Evolutionary conservation across 2,113 vertebrate genomes (phyloP), one percentile per base, ranked within the genome.

Genomic region (Anolis sagrei): DNA sequence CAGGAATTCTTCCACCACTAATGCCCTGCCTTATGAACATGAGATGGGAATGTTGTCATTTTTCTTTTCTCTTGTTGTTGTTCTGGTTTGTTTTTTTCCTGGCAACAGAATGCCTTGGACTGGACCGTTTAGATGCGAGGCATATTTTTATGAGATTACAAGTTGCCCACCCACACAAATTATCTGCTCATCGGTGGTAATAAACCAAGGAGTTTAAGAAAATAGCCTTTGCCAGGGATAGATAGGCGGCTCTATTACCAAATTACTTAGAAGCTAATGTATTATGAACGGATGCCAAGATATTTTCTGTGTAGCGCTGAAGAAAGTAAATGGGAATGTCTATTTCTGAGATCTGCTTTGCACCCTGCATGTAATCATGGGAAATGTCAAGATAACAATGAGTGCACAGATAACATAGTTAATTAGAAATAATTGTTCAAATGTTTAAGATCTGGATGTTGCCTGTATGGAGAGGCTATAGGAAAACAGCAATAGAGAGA

Each of bases 271-370:
- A 93, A 91, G 88, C 91, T 93, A 93, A 93, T 92, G 92, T 89
- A 93, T 93, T 93, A 92, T 90, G 93, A 94, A 91, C 89, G 70
- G 88, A 91, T 91, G 94, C 93, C 94, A 95, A 95, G 82, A 90
- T 92, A 90, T 90, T 92, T 93, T 88, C 51, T 86, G 79, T 79
- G 86, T 89, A 92, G 87, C 91, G 84, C 85, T 90, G 87, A 89
- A 66, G 84, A 91, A 91, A 94, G 90, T 91, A 93, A 91, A 94
- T 92, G 87, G 90, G 93, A 88, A 88, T 84, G 91, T 94, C 92
- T 94, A 93, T 93, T 95, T 94, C 89, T 90, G 90, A 90, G 85
- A 88, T 92, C 86, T 0, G 19, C 88, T 91, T 92, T 90, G 86
- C 86, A 86, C 83, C 9, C 0, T 69, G 80, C 69, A 34, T 86